Evolutionary conservation across 2,797 vertebrate species (phyloP).

Genomic region (Catostomus latipinnis): DNA sequence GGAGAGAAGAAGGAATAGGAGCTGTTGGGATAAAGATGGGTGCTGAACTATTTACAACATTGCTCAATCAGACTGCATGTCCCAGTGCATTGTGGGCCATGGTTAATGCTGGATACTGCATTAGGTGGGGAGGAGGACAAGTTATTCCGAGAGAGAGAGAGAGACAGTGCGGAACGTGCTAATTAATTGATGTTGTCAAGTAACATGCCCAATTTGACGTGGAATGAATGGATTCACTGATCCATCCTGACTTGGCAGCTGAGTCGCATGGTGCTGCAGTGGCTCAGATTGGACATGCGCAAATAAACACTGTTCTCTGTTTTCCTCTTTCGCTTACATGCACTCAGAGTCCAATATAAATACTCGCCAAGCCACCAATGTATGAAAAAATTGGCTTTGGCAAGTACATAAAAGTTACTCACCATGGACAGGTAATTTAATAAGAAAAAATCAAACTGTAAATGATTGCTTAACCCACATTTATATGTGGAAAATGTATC

Average conservation of each 20-base stretch:
- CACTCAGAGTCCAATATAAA: no score
- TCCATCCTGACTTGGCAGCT: constrained; percentile 58
- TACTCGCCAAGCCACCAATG: not conserved
- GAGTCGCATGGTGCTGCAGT: constrained; percentile 42
- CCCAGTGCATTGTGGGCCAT: constrained; percentile 24
- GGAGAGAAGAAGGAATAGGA: not conserved
- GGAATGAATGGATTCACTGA: constrained; percentile 75
- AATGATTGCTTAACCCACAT: no score
- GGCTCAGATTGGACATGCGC: not conserved
- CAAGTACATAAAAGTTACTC: no score
- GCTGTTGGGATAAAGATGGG: not conserved
- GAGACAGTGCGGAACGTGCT: constrained; percentile 61
- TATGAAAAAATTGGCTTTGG: no score
- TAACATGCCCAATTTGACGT: constrained; percentile 73
- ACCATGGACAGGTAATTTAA: no score
- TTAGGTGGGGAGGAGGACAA: not conserved
- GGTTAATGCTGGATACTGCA: not conserved
- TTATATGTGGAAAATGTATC: no score
- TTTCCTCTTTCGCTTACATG: not conserved
- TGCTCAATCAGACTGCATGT: constrained; percentile 12
- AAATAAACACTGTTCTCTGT: not conserved
- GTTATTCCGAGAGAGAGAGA: constrained; percentile 51
- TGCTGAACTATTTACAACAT: constrained; percentile 34
- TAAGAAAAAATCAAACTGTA: no score
- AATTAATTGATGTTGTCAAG: constrained; percentile 70